Conservation (phyloP, 2,113 vertebrate genomes). For the Mustelus asterias region DNA sequence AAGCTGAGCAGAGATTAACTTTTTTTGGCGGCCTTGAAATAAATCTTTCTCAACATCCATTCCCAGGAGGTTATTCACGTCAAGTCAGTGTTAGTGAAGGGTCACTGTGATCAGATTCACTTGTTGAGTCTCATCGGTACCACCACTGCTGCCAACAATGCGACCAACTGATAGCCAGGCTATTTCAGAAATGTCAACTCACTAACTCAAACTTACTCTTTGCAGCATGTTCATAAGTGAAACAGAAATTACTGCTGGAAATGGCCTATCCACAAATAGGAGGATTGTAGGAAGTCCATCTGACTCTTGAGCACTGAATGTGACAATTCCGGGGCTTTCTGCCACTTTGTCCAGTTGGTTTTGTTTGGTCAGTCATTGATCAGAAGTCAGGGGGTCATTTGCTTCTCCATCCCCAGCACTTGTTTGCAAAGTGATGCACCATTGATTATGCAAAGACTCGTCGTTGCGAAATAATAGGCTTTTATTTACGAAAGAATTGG, state of each 20-base stretch:
- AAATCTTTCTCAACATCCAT: conserved; percentile 64
- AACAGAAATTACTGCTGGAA: not conserved
- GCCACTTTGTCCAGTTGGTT: not conserved
- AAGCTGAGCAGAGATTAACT: conserved; percentile 8
- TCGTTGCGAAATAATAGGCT: too few relatives aligned
- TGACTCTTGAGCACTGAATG: not conserved
- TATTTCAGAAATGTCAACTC: conserved; percentile 61
- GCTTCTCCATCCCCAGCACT: not conserved
- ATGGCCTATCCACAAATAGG: not conserved
- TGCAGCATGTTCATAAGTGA: not conserved
- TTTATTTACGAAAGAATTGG: too few relatives aligned
- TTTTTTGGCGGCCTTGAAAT: conserved; percentile 59
- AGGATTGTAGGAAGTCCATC: not conserved
- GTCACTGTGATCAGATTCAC: conserved; percentile 66
- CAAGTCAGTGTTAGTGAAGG: conserved; percentile 61
- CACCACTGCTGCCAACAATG: conserved; percentile 62
- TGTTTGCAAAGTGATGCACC: too few relatives aligned
- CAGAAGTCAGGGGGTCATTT: not conserved
- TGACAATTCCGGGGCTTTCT: not conserved
- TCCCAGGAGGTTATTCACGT: conserved; percentile 61
- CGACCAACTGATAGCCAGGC: conserved; percentile 64
- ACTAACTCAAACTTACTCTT: conserved; percentile 42
- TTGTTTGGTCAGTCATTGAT: not conserved
- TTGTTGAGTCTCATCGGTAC: conserved; percentile 72
- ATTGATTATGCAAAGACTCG: too few relatives aligned